phyloP scores from a whole-genome alignment of 2,888 invertebrate genomes.

The Eugnorisma glareosa region DNA sequence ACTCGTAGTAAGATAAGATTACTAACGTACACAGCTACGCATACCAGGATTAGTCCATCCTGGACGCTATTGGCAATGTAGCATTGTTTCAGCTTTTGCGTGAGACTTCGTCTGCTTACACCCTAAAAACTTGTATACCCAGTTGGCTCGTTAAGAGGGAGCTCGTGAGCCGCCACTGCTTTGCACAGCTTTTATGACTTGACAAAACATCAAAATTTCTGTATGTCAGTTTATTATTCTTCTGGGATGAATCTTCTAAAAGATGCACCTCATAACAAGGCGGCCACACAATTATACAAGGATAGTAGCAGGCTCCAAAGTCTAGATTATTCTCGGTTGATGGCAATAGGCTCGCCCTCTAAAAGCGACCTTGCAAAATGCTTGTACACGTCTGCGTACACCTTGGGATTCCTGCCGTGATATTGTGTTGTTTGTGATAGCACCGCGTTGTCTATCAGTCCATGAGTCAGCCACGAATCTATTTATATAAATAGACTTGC shows the following conservation, averaged over 20 bases:
- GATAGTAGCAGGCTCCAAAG: background rate
- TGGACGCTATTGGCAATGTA: background rate
- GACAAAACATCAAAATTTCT: background rate
- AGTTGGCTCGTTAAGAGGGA: background rate
- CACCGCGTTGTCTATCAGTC: constrained; percentile 15
- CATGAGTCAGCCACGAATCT: constrained; percentile 16
- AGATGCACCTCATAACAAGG: background rate
- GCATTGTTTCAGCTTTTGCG: background rate
- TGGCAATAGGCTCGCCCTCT: background rate
- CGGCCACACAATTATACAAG: background rate
- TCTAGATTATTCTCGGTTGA: background rate
- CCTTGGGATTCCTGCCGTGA: background rate
- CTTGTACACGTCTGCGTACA: background rate
- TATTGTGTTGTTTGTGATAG: background rate
- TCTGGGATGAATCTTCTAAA: background rate
- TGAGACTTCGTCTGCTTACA: background rate
- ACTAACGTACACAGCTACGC: background rate
- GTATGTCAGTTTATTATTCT: background rate
- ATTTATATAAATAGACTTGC: constrained; percentile 32
- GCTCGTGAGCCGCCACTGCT: background rate
- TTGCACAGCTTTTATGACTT: background rate
- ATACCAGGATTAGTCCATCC: background rate
- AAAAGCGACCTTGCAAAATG: background rate
- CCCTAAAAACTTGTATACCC: background rate
- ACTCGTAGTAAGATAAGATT: too few species aligned